Base-by-base conservation (phyloP, 2,797 vertebrate species). In the Petrocephalus sullivani region DNA sequence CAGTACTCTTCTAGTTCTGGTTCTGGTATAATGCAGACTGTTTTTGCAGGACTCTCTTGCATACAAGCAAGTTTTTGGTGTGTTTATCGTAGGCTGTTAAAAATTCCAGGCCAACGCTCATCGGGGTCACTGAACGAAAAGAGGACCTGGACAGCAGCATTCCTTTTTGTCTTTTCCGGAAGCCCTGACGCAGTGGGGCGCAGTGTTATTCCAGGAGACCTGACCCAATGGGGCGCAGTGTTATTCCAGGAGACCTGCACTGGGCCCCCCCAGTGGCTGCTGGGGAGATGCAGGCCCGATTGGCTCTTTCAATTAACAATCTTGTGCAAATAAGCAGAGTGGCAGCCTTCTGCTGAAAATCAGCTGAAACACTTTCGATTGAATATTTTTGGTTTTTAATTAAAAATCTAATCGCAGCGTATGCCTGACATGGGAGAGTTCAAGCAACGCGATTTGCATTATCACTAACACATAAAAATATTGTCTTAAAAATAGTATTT, bases 151-250 rank as follows among this genome's bases (percentile, higher is more conserved):
- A 67, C 51, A 64, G 82, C 82, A 82, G 33, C 51, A 89, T 89
- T 91, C 90, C 91, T 86, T 92, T 21, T 92, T 92, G 91, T 93
- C 91, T 94, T 93, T 92, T 92, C 90, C 53, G 90, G 83, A 75
- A 93, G 94, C 94, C 91, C 94, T 94, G 91, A 93, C 92, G 90
- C 92, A 67, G 87, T 92, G 92, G 93, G 93, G 94, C 89, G 90
- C 91, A 93, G 93, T 93, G 92, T 93, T 93, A 91, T 92, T 92
- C 90, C 53, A 90, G 83, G 75, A 93, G 94, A 94, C 91, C 94
- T 94, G 91, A 93, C 92, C 90, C 92, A 67, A 87, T 92, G 92
- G 93, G 93, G 94, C 89, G 90, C 91, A 93, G 93, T 93, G 92
- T 93, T 93, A 91, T 21, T 75, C 33, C 2, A 28, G 33, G 61